Evolutionary conservation across 2,113 vertebrate genomes (phyloP), one percentile per base, ranked within the genome.

Genomic region (Lamprotornis superbus): DNA sequence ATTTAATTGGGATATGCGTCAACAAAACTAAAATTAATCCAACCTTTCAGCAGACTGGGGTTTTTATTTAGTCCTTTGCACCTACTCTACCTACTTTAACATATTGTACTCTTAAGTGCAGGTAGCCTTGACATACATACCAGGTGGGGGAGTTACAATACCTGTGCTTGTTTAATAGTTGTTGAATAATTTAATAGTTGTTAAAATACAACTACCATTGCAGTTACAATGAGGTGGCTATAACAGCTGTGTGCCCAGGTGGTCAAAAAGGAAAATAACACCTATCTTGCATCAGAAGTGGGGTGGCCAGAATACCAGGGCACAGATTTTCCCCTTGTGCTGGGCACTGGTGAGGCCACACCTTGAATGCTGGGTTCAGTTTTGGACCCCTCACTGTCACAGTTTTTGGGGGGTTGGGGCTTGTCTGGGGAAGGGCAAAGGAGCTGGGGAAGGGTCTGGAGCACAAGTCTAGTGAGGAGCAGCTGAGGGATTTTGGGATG

Each of bases 361-460:
- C 2, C 7, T 53, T 0, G 0, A 53, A 19, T 40, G 11, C 21
- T 69, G 40, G 12, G 24, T 13, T 46, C 40, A 40, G 16, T 47
- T 83, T 55, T 83, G 39, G 24, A 8, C 5, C 10, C 10, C 14
- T 61, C 16, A 40, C 11, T 18, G 9, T 7, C 46, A 25, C 16
- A 31, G 55, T 30, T 8, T 9, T 31, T 35, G 24, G 47, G 25
- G 13, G 7, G 6, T 13, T 60, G 23, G 11, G 5, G 9, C 14
- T 10, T 30, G 13, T 61, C 39, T 44, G n/a, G 20, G 4, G 39
- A 60, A 44, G 10, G 24, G 4, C 16, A 82, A 1, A 15, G 12
- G 60, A 67, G 28, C 28, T 60, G 53, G 6, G 14, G 3, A 75
- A n/a, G 33, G 9, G 15, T 28, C 33, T 52, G 68, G 44, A 59